phyloP scores from a whole-genome alignment of 2,797 vertebrate species.

The Knipowitschia caucasica region DNA sequence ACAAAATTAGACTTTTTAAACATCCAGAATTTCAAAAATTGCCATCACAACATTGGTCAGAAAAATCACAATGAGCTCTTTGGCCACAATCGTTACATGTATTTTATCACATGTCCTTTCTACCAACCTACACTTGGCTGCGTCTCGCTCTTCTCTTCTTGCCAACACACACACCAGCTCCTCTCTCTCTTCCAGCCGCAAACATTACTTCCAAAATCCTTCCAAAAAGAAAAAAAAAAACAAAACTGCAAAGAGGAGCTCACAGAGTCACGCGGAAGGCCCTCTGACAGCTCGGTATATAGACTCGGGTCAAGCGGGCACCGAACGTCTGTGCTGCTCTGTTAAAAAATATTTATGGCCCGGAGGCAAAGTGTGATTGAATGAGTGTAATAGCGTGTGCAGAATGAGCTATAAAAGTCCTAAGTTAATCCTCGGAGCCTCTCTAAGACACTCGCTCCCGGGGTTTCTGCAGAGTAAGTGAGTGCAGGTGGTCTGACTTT shows the following conservation, averaged over 20 bases:
- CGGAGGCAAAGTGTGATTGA: conserved; percentile 64
- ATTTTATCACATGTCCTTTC: too few relatives aligned
- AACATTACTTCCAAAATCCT: conserved; percentile 37
- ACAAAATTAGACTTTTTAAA: too few relatives aligned
- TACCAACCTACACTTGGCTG: conserved; percentile 49
- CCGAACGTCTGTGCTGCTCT: conserved; percentile 18
- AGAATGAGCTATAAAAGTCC: conserved; percentile 68
- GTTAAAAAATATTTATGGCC: conserved; percentile 67
- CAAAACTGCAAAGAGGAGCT: conserved; percentile 54
- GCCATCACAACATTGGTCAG: too few relatives aligned
- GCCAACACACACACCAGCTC: conserved; percentile 51
- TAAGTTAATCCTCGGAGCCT: conserved; percentile 69
- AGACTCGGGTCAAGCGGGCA: conserved; percentile 49
- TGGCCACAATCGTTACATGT: too few relatives aligned
- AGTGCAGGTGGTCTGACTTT: conserved; percentile 71
- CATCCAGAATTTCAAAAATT: too few relatives aligned
- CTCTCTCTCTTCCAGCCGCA: conserved; percentile 50
- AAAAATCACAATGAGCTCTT: too few relatives aligned
- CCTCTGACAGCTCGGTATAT: conserved; percentile 45
- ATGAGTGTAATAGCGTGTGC: conserved; percentile 64
- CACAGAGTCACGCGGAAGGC: conserved; percentile 44
- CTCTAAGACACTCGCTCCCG: conserved; percentile 54
- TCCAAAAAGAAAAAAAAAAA: too few relatives aligned
- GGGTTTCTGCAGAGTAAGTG: conserved; percentile 63
- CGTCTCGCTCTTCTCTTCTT: conserved; percentile 70